phyloP scores from a whole-genome alignment of 2,888 invertebrate genomes.

The Cerastis leucographa region DNA sequence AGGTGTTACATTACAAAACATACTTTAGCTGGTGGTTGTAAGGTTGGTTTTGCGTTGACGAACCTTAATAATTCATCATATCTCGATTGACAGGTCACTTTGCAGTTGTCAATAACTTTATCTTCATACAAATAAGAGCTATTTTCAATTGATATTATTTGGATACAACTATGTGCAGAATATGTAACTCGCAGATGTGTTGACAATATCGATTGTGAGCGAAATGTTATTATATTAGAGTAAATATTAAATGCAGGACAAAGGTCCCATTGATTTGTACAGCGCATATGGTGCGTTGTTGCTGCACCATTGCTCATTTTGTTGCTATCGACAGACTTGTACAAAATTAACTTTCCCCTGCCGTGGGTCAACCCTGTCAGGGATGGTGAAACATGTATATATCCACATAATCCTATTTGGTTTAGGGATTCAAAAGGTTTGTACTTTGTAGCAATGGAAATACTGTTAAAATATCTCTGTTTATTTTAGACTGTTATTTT shows the following conservation, averaged over 20 bases:
- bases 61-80: constrained; percentile 63
- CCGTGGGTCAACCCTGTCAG: constrained; percentile 41
- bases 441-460: constrained; percentile 50
- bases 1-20: constrained; percentile 8
- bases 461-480: constrained; percentile 50
- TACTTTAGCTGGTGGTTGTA: neutral
- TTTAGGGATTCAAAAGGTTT: constrained; percentile 56
- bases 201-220: constrained; percentile 64
- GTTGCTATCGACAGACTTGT: constrained; percentile 59
- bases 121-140: constrained; percentile 31
- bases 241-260: constrained; percentile 66
- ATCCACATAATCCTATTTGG: constrained; percentile 65
- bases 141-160: constrained; percentile 39
- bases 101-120: constrained; percentile 50
- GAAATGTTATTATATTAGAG: constrained; percentile 65
- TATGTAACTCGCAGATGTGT: constrained; percentile 66
- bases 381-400: constrained; percentile 47
- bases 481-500: constrained; percentile 42
- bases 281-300: constrained; percentile 61
- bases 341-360: constrained; percentile 49
- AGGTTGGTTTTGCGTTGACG: constrained; percentile 20
- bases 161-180: constrained; percentile 17
- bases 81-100: constrained; percentile 58
- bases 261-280: constrained; percentile 54
- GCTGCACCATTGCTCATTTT: constrained; percentile 70